Base-by-base conservation (phyloP, 2,888 invertebrate genomes). In the Lasioglossum pauxillum region DNA sequence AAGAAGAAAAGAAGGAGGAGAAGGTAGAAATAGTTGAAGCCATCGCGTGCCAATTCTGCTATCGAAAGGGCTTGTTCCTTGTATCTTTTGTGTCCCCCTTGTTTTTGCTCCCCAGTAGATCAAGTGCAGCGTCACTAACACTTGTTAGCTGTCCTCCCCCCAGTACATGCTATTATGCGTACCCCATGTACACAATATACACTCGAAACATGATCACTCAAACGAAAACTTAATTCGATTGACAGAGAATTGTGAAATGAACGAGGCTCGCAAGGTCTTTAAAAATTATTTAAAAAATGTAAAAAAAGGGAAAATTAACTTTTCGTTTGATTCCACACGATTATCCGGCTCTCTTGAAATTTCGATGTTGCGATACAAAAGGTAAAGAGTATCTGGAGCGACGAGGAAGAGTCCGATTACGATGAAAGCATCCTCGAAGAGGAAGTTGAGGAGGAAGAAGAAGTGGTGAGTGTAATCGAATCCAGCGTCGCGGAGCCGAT, bases 1-100 rank as follows among this genome's bases (percentile, higher is more conserved):
- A 95, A 69, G 95, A 95, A n/a, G 95, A 95, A 87, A 95, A 96
- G 82, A 93, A 94, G 80, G 89, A 96, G 77, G 92, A 94, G 82
- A 93, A 94, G 79, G 92, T 95, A 84, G 93, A 93, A 2, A 72
- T 49, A 2, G 85, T n/a, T 60, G 53, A 74, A 38, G 27, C 49
- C 41, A 19, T 41, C 5, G 3, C 5, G 3, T 16, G 27, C 16
- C 31, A 74, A 35, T 57, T 74, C 57, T 67, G 27, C 44, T 1
- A 46, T 76, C 14, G 14, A n/a, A 73, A 60, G 16, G 16, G 64
- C 60, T 75, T 78, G 5, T 23, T 38, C 31, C 27, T 16, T 41
- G 74, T 38, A 49, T 14, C 5, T 71, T 16, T 57, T 57, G 53
- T 44, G 27, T 19, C 5, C 31, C 60, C 19, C 23, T 57, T 46